Evolutionary conservation across 2,888 invertebrate genomes (phyloP), one percentile per base, ranked within the genome.

Genomic region (Pemphredon lugubris): DNA sequence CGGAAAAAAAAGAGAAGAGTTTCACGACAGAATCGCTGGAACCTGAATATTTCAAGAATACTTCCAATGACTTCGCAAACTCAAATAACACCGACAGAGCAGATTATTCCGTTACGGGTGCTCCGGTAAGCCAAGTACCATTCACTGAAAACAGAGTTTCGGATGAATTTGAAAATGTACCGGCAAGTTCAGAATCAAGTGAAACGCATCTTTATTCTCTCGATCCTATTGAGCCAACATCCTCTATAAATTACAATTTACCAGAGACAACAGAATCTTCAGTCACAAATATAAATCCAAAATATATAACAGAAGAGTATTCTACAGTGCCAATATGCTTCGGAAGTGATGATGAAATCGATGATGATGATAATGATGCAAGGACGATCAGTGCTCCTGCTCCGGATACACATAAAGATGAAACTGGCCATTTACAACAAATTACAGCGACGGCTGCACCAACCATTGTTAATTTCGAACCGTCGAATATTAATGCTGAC

Each of bases 61-160:
- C n/a, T 30, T 59, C 30, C 9, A 9, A 32, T 4, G 9, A 55
- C 26, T 21, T n/a, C 42, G 14, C 45, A 14, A 11, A 32, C 13
- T 39, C 16, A 2, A 26, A 20, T 37, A 37, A 9, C 16, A 34
- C 18, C 11, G 20, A 44, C 0, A 1, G 42, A 50, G 50, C 50
- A 26, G 50, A 26, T 58, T 13, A 39, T 39, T 11, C 30, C 6
- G 14, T n/a, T n/a, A n/a, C n/a, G n/a, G n/a, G n/a, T n/a, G n/a
- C n/a, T n/a, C n/a, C n/a, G n/a, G 18, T 37, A 0, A 11, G 26
- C 1, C 6, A 55, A 6, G 16, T 16, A 6, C 20, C 2, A 0
- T 21, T 42, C 26, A 2, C 47, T 1, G 51, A 54, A 39, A 32
- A 30, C 30, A 30, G 9, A 2, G 1, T 32, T 16, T 21, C 23